These are phyloP conservation scores for Polyommatus iphigenia DNA, from an alignment of 2,888 invertebrate species.

Conservation along the genomic window DNA sequence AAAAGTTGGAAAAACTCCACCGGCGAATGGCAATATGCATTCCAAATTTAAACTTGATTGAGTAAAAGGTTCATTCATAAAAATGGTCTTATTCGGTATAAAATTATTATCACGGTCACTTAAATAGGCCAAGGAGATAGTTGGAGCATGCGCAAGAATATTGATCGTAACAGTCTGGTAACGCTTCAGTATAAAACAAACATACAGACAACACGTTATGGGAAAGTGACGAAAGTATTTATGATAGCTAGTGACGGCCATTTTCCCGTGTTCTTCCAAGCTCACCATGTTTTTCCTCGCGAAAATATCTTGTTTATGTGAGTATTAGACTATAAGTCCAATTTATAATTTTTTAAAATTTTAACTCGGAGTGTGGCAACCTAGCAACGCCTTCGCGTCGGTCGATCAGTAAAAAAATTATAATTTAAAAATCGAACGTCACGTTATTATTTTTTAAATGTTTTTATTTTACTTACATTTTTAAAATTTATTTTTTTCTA, in stretches of 20 bases:
- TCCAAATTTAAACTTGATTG: slow-evolving; percentile 71
- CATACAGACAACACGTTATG: slow-evolving; percentile 52
- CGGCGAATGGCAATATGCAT: slow-evolving; percentile 10
- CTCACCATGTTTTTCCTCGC: slow-evolving; percentile 45
- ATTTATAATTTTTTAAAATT: not conserved
- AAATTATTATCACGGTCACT: slow-evolving; percentile 56
- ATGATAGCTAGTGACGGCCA: not conserved
- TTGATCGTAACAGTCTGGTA: slow-evolving; percentile 74
- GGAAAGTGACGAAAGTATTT: slow-evolving; percentile 43
- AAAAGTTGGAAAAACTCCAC: not conserved
- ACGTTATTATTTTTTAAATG: not conserved
- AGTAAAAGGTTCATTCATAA: slow-evolving; percentile 67
- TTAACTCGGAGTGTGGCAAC: not conserved
- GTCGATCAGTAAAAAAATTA: not conserved
- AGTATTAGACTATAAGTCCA: slow-evolving; percentile 47
- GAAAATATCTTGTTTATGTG: slow-evolving; percentile 68
- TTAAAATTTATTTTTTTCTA: not conserved
- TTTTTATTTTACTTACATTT: not conserved
- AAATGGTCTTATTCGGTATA: slow-evolving; percentile 55
- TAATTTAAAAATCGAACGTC: not conserved
- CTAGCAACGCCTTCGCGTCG: slow-evolving; percentile 12
- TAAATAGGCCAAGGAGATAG: slow-evolving; percentile 69
- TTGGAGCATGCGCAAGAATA: slow-evolving; percentile 66
- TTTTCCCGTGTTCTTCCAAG: slow-evolving; percentile 43
- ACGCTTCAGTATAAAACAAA: slow-evolving; percentile 64